Evolutionary conservation across 2,797 vertebrate species (phyloP).

Genomic region (Phyllotis vaccarum): DNA sequence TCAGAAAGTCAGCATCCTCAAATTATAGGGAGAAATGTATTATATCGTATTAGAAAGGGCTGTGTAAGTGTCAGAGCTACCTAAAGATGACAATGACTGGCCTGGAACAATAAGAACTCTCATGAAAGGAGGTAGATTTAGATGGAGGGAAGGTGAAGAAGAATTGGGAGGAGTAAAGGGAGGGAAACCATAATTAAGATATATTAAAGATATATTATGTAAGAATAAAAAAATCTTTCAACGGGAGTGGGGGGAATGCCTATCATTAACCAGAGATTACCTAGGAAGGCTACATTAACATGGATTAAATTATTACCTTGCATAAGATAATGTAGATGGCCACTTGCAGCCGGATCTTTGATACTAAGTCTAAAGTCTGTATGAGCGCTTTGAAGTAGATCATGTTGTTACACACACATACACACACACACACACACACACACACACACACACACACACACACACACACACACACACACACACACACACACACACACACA

Average conservation of each 20-base stretch:
- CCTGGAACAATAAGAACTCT: not conserved
- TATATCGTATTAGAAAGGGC: constrained; percentile 20
- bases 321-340: not conserved
- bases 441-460: too few species aligned
- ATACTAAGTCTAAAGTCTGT: constrained; percentile 15
- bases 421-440: too few species aligned
- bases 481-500: too few species aligned
- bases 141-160: not conserved
- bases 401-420: constrained; percentile 43
- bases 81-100: not conserved
- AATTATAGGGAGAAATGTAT: not conserved
- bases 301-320: not conserved
- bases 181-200: not conserved
- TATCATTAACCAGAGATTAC: not conserved
- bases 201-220: too few species aligned
- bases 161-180: not conserved
- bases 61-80: not conserved
- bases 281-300: constrained; percentile 16
- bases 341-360: not conserved
- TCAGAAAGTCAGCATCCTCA: not conserved
- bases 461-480: too few species aligned
- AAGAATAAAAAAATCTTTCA: not conserved
- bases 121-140: not conserved
- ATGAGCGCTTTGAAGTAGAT: constrained; percentile 29
- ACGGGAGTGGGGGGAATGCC: rapidly evolving